Conservation (phyloP, 2,797 vertebrate species). For the Arnoldichthys spilopterus region DNA sequence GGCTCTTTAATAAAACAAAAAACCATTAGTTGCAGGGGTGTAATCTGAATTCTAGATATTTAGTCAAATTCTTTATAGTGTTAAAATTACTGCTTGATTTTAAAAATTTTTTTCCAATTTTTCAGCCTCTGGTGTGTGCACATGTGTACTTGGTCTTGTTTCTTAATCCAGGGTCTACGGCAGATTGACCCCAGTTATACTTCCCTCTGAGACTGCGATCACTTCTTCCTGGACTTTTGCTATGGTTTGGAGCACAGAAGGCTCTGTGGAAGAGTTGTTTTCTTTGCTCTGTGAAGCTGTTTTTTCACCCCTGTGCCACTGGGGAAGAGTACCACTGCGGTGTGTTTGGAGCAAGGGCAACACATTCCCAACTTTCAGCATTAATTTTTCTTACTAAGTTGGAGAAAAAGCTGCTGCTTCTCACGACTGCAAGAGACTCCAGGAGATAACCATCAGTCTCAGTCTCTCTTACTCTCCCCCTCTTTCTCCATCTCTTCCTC, state of each 20-base stretch:
- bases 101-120: too few relatives aligned
- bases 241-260: background rate
- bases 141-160: too few relatives aligned
- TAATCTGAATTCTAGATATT: too few relatives aligned
- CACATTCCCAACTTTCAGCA: background rate
- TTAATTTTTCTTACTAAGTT: background rate
- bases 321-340: background rate
- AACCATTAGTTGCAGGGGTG: too few relatives aligned
- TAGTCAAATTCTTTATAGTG: too few relatives aligned
- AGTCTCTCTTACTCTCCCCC: background rate
- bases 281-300: background rate
- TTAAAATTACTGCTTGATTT: too few relatives aligned
- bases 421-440: background rate
- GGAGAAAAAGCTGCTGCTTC: background rate
- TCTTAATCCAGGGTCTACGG: too few relatives aligned
- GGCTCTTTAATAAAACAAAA: too few relatives aligned
- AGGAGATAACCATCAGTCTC: conserved; percentile 14
- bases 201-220: background rate
- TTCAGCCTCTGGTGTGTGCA: too few relatives aligned
- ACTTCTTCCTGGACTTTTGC: background rate
- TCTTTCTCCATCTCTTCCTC: conserved; percentile 30
- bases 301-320: background rate
- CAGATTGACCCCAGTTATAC: too few relatives aligned
- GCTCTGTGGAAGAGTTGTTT: background rate
- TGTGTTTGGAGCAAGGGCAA: background rate